Base-by-base conservation (phyloP, 1,140 invertebrate genomes). In the Chrysoperla carnea region DNA sequence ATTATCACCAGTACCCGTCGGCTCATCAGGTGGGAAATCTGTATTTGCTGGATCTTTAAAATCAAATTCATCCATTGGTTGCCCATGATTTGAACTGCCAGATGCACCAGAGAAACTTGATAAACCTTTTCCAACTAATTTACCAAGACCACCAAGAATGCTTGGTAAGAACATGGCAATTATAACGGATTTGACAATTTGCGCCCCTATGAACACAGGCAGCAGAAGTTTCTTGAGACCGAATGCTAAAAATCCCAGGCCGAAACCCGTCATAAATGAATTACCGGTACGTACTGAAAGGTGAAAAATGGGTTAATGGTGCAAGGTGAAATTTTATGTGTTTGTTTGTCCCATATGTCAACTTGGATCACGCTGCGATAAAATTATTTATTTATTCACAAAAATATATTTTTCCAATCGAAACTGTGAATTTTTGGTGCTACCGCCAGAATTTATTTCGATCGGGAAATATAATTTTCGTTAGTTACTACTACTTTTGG, bases 151-250 rank as follows among this genome's bases (percentile, higher is more conserved):
- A 39, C 82, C 81, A 41, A 87, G 70, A 36, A 87, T 77, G 41
- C 78, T 82, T 1, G 84, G 84, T 50, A 87, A 62, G 59, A 87
- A 84, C 58, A 86, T 73, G 7, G 81, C 82, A 5, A 87, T 69
- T 6, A 86, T 60, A 8, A 85, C 68, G 13, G 79, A 82, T 59
- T 86, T 87, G 46, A 85, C 67, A 12, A 87, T 69, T 64, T 87
- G 82, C 4, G 74, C 72, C 1, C 78, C 82, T 49, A 84, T 73
- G 44, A 84, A 69, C 12, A 87, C 59, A 4, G 83, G 83, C 50
- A 84, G 63, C 52, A 87, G 67, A 40, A 85, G 61, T 56, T 87
- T 86, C 61, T 85, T 86, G 40, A 87, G 59, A 29, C 77, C 80
- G 51, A 82, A 80, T 14, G 79, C 78, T 69, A 81, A 56, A 68